phyloP scores from a whole-genome alignment of 35 echinoderm and acorn worm species.

The Eucidaris tribuloides region DNA sequence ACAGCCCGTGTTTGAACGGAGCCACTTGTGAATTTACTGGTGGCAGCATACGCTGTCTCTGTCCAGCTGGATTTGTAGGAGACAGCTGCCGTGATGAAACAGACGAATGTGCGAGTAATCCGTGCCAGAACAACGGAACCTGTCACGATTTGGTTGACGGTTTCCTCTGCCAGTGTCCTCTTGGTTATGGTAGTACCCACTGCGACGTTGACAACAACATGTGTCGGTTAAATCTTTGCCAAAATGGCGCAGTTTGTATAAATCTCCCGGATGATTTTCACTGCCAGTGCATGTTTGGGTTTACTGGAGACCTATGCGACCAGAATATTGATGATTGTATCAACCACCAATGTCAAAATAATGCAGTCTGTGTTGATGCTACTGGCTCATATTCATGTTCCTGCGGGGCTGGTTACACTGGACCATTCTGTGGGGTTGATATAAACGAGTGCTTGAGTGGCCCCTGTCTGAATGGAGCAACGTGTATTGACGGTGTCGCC shows the following conservation, averaged over 20 bases:
- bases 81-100: conserved; percentile 3
- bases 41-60: conserved; percentile 35
- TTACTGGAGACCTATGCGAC: conserved; percentile 25
- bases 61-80: conserved; percentile 54
- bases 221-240: conserved; percentile 11
- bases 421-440: conserved; percentile 46
- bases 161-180: neutral
- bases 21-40: conserved; percentile 52
- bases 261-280: conserved; percentile 5
- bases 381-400: neutral
- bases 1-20: conserved; percentile 45
- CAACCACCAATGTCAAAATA: conserved; percentile 15
- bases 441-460: conserved; percentile 42
- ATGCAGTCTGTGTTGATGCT: conserved; percentile 1
- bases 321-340: conserved; percentile 32
- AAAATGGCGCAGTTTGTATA: conserved; percentile 27
- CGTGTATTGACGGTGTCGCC: conserved; percentile 40
- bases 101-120: conserved; percentile 40
- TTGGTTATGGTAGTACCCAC: neutral
- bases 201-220: conserved; percentile 32
- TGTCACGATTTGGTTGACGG: conserved; percentile 3
- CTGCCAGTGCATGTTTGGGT: conserved; percentile 16
- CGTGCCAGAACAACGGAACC: conserved; percentile 12
- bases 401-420: conserved; percentile 27
- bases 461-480: conserved; percentile 53